Conservation (phyloP, 1,140 invertebrate genomes). For the Pteromalus puparum region DNA sequence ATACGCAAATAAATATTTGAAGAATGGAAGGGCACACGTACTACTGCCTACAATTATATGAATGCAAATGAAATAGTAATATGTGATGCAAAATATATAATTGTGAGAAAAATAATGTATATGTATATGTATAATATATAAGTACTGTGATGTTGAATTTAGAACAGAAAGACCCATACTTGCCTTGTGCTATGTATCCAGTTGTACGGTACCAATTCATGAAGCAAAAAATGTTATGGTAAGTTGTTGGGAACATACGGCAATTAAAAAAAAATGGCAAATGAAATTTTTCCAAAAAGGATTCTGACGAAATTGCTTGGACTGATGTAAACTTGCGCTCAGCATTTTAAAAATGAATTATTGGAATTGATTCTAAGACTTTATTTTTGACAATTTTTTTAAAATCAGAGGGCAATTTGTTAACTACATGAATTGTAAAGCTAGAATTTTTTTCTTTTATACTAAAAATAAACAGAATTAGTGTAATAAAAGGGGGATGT, state of each 20-base stretch:
- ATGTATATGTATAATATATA: slow-evolving; percentile 41
- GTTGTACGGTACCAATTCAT: slow-evolving; percentile 70
- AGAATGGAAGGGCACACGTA: slow-evolving; percentile 49
- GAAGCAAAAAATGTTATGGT: slow-evolving; percentile 67
- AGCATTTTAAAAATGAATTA: slow-evolving; percentile 15
- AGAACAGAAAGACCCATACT: slow-evolving; percentile 65
- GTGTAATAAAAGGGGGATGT: neutral
- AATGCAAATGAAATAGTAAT: slow-evolving; percentile 53
- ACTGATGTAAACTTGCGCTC: neutral
- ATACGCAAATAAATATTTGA: slow-evolving; percentile 33
- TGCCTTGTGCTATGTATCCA: slow-evolving; percentile 74
- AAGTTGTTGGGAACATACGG: slow-evolving; percentile 46
- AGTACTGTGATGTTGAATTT: slow-evolving; percentile 46
- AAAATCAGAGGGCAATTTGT: slow-evolving; percentile 23
- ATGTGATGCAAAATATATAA: slow-evolving; percentile 51
- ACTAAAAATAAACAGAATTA: neutral
- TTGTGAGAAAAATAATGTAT: slow-evolving; percentile 45
- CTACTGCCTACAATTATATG: slow-evolving; percentile 52
- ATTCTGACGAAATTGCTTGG: slow-evolving; percentile 4
- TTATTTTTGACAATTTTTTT: neutral
- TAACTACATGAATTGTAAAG: slow-evolving; percentile 15
- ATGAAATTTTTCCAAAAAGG: slow-evolving; percentile 4
- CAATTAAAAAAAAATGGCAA: slow-evolving; percentile 6
- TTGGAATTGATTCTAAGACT: neutral
- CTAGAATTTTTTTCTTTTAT: neutral